phyloP scores from a whole-genome alignment of 2,888 invertebrate species.

The Zygaena filipendulae region DNA sequence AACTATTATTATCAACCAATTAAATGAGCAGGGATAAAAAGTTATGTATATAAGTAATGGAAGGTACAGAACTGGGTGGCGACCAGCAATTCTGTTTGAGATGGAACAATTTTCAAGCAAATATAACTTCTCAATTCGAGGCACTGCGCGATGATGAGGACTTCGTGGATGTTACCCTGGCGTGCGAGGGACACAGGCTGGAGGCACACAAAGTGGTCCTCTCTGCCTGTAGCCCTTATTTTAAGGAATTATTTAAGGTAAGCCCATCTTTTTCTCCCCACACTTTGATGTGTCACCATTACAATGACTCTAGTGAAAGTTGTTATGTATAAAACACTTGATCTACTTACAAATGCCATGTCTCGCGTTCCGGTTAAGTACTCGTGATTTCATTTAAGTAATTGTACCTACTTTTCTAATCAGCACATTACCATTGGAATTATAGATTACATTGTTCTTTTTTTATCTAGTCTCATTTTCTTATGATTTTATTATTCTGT shows the following conservation, averaged over 20 bases:
- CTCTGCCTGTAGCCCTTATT: constrained; percentile 89
- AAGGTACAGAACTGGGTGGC: constrained; percentile 71
- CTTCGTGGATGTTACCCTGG: constrained; percentile 89
- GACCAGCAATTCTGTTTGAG: constrained; percentile 90
- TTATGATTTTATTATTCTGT: constrained; percentile 20
- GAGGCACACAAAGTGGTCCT: constrained; percentile 89
- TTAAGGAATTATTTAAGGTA: constrained; percentile 88
- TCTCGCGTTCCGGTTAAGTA: constrained; percentile 69
- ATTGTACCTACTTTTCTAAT: constrained; percentile 66
- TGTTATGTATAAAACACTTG: constrained; percentile 70
- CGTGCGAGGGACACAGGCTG: constrained; percentile 84
- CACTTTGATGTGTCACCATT: constrained; percentile 69
- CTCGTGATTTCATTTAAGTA: constrained; percentile 68
- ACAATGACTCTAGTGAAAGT: constrained; percentile 69
- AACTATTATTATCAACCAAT: constrained; percentile 67
- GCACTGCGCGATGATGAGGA: constrained; percentile 86
- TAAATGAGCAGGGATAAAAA: constrained; percentile 69
- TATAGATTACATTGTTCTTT: constrained; percentile 37
- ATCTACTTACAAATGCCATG: constrained; percentile 70
- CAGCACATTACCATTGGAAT: constrained; percentile 52
- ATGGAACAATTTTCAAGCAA: constrained; percentile 91
- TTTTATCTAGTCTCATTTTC: constrained; percentile 22
- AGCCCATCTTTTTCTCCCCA: constrained; percentile 68
- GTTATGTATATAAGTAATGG: constrained; percentile 71
- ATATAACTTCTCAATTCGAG: constrained; percentile 88